A percentile compares a stretch with the other conserved stretches of the same genome.
Evolutionary conservation across 2,113 vertebrate genomes (phyloP).

Genomic region (Romanogobio albipinnatus): DNA sequence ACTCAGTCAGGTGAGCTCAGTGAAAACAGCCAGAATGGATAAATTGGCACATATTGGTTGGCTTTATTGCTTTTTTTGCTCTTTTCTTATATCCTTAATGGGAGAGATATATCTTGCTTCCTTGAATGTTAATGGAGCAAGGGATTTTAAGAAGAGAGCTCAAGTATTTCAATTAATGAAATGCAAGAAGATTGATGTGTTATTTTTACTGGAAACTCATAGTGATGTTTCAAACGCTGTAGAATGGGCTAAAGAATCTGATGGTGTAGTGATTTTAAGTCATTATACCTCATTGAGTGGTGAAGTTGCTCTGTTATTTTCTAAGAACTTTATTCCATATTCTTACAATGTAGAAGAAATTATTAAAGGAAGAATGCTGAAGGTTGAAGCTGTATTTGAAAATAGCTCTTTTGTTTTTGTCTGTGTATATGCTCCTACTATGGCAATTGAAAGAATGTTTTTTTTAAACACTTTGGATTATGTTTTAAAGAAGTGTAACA

Average conservation of each 20-base stretch:
- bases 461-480: neutral
- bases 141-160: neutral
- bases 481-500: neutral
- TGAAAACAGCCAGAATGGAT: neutral
- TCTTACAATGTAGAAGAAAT: neutral
- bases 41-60: neutral
- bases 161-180: too few species aligned
- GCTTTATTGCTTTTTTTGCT: neutral
- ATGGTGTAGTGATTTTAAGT: neutral
- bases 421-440: neutral
- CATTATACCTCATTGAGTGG: neutral
- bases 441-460: neutral
- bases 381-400: neutral
- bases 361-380: neutral
- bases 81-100: neutral
- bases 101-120: neutral
- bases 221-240: neutral
- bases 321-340: neutral
- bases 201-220: neutral
- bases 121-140: neutral
- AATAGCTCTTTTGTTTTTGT: neutral
- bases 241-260: neutral
- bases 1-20: neutral
- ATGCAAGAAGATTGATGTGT: neutral
- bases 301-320: neutral